Conservation (phyloP, 2,888 invertebrate species). For the Drosophila macrospina region DNA sequence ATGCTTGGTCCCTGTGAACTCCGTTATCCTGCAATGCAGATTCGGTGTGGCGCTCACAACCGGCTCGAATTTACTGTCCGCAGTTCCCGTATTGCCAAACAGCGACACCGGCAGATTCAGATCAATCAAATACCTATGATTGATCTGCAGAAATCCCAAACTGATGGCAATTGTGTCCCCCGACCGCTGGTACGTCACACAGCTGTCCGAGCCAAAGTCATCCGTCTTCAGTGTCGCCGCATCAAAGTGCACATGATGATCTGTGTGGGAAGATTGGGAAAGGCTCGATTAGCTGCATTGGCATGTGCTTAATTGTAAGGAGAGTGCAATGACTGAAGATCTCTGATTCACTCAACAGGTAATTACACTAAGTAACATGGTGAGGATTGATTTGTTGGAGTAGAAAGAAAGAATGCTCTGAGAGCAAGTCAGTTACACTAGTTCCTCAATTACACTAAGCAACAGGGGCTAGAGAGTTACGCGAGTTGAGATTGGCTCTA, state of each 20-base stretch:
- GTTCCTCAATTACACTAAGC: no score
- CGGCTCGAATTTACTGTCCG: constrained; percentile 78
- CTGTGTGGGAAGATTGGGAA: constrained; percentile 54
- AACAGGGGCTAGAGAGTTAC: no score
- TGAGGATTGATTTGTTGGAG: no score
- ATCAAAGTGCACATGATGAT: constrained; percentile 85
- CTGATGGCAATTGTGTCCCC: constrained; percentile 84
- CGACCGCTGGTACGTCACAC: constrained; percentile 84
- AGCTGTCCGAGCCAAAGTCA: constrained; percentile 83
- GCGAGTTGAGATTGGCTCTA: no score
- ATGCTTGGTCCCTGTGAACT: constrained; percentile 83
- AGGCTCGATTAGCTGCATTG: constrained; percentile 5
- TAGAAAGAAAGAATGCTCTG: no score
- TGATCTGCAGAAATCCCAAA: constrained; percentile 85
- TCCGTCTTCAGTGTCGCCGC: constrained; percentile 80
- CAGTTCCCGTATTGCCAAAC: constrained; percentile 76
- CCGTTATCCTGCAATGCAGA: constrained; percentile 84
- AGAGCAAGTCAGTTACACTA: no score
- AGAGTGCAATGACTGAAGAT: constrained; percentile 2
- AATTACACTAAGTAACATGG: constrained; percentile 9
- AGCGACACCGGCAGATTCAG: constrained; percentile 82
- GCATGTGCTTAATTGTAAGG: not conserved
- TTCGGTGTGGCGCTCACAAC: constrained; percentile 83
- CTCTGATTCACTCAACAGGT: not conserved
- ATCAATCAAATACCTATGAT: constrained; percentile 85